Evolutionary conservation across 2,113 vertebrate species (phyloP), one percentile per base, ranked within the genome.

Genomic region (Fukomys damarensis): DNA sequence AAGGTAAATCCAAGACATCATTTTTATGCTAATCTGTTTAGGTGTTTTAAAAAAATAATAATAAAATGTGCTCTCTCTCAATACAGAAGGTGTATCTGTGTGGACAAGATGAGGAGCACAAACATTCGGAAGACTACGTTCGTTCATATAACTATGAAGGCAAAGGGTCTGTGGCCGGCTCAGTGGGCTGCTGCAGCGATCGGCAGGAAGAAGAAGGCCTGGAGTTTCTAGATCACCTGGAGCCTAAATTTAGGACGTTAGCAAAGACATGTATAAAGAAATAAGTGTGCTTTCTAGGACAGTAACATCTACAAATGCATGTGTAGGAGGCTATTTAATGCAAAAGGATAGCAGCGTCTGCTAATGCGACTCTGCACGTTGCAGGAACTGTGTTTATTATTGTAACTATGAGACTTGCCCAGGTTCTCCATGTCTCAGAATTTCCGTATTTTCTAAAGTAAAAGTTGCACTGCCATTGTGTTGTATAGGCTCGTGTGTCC

Each of bases 221-320:
- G 61, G 99, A 99, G 96, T 99, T 99, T 98, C 97, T 99, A 89
- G 99, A 99, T 98, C 98, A 99, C 13, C 98, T 99, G 68, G 99
- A 99, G 93, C 99, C 99, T 58, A 99, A 99, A 98, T 99, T 99
- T 98, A 99, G 98, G 98, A 99, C 98, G 66, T 98, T 99, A 83
- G 99, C 99, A 98, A 99, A 98, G 66, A 98, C 99, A 5, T 99
- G 99, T 86, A 89, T 95, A 89, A 99, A 98, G 89, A 98, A 98
- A 94, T 99, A 97, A 99, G 91, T 63, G 72, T 65, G 32, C 35
- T 7, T 63, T 70, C 84, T 72, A 81, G 43, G 43, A 70, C 43
- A 65, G 46, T 30, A 58, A 83, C 81, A 77, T 63, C 59, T 56
- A 26, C 59, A n/a, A 61, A 59, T n/a, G 17, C 46, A 2, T 35